A percentile compares a stretch with the other conserved stretches of the same genome.
phyloP scores from a whole-genome alignment of 1,140 invertebrate genomes.

The Pseudomyrmex gracilis region DNA sequence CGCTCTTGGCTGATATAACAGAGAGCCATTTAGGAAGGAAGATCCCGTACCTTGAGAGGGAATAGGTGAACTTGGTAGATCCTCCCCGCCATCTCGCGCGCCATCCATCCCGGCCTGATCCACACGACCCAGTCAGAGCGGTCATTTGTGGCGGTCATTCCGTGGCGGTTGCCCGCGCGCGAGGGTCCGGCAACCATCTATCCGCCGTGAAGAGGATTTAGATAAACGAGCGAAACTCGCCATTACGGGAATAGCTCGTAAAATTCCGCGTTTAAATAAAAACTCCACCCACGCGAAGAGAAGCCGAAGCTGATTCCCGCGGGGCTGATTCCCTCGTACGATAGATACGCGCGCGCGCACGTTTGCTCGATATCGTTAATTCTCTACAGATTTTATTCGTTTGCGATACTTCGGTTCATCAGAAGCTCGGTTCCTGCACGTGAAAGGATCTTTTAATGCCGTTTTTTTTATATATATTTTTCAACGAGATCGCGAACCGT shows the following conservation, averaged over 20 bases:
- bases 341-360: too few species aligned
- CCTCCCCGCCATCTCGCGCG: conserved; percentile 39
- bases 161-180: conserved; percentile 27
- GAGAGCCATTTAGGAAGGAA: conserved; percentile 59
- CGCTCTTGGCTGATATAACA: conserved; percentile 20
- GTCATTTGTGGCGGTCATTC: conserved; percentile 64
- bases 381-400: conserved; percentile 43
- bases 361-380: conserved; percentile 50
- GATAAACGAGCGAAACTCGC: conserved; percentile 52
- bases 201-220: conserved; percentile 53
- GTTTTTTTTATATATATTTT: conserved; percentile 13
- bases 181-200: conserved; percentile 36
- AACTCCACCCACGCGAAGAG: conserved; percentile 1
- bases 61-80: conserved; percentile 61
- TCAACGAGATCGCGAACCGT: conserved; percentile 2
- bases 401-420: conserved; percentile 39
- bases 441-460: conserved; percentile 38
- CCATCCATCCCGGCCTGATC: conserved; percentile 58
- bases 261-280: conserved; percentile 54
- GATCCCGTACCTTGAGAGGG: conserved; percentile 49
- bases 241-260: conserved; percentile 51
- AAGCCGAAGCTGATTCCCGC: not conserved
- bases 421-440: conserved; percentile 12
- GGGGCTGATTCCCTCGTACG: not conserved
- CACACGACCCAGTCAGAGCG: conserved; percentile 59